Percentiles rank a stretch among this genome's conserved stretches.
These are phyloP conservation scores for Cistogaster globosa DNA, from an alignment of 2,888 invertebrate species.

Conservation along the genomic window DNA sequence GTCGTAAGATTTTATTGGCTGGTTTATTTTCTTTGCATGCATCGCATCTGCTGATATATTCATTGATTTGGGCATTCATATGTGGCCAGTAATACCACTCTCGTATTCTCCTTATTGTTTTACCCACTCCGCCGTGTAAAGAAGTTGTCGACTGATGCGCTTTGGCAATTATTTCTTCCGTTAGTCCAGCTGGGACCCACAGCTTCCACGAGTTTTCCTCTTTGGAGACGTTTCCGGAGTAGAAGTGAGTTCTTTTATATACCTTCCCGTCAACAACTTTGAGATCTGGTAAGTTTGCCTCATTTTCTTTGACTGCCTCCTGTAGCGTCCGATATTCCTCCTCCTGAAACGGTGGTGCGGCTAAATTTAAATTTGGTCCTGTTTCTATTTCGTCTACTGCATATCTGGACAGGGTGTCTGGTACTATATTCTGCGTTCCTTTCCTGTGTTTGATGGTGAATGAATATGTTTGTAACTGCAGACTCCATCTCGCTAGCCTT, in stretches of 20 bases:
- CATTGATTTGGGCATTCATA: neutral
- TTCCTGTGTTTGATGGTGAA: neutral
- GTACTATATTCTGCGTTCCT: neutral
- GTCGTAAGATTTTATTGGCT: neutral
- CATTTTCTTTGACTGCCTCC: neutral
- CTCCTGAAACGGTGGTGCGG: neutral
- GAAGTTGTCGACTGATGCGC: neutral
- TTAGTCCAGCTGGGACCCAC: neutral
- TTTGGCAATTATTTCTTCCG: neutral
- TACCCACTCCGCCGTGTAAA: too few species aligned
- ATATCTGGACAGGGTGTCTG: slow-evolving; percentile 25
- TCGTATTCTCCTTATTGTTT: too few species aligned
- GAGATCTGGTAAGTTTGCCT: neutral
- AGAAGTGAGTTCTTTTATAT: neutral
- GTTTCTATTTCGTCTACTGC: neutral
- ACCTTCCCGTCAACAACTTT: neutral
- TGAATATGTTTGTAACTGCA: neutral
- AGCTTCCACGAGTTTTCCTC: neutral
- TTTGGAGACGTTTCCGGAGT: neutral
- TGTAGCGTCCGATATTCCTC: neutral
- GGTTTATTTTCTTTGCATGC: slow-evolving; percentile 2
- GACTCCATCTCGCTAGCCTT: slow-evolving; percentile 38
- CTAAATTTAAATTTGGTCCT: neutral
- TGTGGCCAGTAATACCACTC: slow-evolving; percentile 7
- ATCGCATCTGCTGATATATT: neutral